Percentiles rank a stretch among this genome's conserved stretches.
Evolutionary conservation across 1,140 invertebrate genomes (phyloP).

Genomic region (Sitophilus oryzae): DNA sequence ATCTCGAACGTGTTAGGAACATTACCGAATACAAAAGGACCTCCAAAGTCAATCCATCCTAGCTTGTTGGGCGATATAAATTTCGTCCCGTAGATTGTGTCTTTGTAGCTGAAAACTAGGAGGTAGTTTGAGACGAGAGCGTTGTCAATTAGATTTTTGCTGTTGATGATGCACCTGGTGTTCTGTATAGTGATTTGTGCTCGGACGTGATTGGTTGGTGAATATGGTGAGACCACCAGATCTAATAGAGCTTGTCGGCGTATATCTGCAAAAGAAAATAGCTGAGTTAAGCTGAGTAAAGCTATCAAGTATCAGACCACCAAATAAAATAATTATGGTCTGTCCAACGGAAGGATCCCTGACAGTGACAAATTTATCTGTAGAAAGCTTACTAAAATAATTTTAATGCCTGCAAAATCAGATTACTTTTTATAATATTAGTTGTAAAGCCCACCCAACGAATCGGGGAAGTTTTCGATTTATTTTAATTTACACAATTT

Average conservation of each 20-base stretch:
- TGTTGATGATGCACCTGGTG: background rate
- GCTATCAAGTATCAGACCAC: background rate
- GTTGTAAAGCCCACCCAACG: too few species aligned
- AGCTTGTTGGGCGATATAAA: background rate
- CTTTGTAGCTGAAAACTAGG: background rate
- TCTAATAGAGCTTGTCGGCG: background rate
- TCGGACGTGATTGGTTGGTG: background rate
- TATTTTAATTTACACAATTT: too few species aligned
- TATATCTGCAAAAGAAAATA: background rate
- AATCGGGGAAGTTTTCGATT: too few species aligned
- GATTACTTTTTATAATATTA: too few species aligned
- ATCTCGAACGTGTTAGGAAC: background rate
- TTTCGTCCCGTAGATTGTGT: background rate
- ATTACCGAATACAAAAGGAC: background rate
- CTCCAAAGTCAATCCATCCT: slow-evolving; percentile 1
- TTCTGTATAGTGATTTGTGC: background rate
- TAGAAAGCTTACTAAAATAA: too few species aligned
- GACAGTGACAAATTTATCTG: too few species aligned
- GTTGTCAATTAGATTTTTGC: background rate
- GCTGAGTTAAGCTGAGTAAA: background rate
- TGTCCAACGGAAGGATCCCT: too few species aligned
- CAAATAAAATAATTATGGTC: background rate
- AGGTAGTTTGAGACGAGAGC: background rate
- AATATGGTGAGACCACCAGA: background rate
- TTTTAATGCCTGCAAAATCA: too few species aligned